A percentile compares a stretch with the other conserved stretches of the same genome.
These are phyloP conservation scores for Drosophila nasuta DNA, from an alignment of 1,140 invertebrate genomes.

Conservation along the genomic window DNA sequence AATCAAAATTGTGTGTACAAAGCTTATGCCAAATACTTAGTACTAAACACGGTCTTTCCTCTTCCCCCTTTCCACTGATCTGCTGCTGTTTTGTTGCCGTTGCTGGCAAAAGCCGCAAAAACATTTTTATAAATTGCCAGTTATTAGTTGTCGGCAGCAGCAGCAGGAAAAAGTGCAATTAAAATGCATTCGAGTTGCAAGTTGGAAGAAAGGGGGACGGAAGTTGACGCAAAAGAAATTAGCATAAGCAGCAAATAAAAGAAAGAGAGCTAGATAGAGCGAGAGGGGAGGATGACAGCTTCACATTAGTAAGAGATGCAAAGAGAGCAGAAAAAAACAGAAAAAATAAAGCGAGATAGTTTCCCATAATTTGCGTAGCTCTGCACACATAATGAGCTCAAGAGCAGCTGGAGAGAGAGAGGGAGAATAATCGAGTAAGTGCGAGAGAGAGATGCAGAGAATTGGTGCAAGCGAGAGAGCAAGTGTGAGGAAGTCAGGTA, in stretches of 20 bases:
- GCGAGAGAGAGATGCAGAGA: neutral
- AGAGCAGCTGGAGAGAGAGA: neutral
- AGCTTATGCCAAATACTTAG: conserved; percentile 49
- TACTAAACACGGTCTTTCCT: conserved; percentile 33
- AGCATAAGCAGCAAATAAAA: conserved; percentile 63
- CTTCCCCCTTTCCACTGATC: neutral
- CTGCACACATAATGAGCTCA: conserved; percentile 67
- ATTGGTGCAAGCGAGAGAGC: neutral
- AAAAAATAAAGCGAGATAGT: conserved; percentile 55
- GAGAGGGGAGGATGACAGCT: neutral
- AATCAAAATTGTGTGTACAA: conserved; percentile 51
- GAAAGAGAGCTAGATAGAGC: neutral
- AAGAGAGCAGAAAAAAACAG: conserved; percentile 34
- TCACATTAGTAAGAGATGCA: conserved; percentile 11
- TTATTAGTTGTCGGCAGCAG: conserved; percentile 72
- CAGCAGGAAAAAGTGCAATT: conserved; percentile 79
- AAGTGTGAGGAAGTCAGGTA: conserved; percentile 11
- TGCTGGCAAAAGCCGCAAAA: conserved; percentile 61
- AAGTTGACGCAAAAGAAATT: conserved; percentile 70
- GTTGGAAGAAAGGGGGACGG: conserved; percentile 23
- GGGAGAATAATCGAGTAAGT: neutral
- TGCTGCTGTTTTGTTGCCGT: neutral
- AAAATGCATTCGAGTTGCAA: conserved; percentile 64
- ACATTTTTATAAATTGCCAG: conserved; percentile 81
- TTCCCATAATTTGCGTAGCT: conserved; percentile 76